Percentiles rank a stretch among this genome's conserved stretches.
Conservation (phyloP, 1,140 invertebrate species). For the Euwallacea similis region DNA sequence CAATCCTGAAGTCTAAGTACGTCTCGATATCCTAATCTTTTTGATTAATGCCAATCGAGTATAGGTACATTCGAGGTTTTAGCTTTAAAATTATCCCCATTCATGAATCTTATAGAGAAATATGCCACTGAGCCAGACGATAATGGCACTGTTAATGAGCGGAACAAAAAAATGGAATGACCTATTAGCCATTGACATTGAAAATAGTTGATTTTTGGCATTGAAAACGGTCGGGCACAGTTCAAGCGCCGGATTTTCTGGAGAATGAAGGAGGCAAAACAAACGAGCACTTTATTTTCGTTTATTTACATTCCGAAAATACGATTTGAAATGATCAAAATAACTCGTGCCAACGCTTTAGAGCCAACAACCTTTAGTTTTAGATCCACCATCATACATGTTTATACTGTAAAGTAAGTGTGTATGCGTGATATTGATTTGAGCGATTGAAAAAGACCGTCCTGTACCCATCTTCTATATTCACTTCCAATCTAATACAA, state of each 20-base stretch:
- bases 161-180: neutral
- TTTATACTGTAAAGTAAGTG: slow-evolving; percentile 9
- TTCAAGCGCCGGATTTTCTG: slow-evolving; percentile 17
- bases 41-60: too few relatives aligned
- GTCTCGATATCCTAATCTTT: too few relatives aligned
- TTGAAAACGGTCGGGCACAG: slow-evolving; percentile 11
- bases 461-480: neutral
- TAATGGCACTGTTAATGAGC: too few relatives aligned
- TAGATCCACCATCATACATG: neutral
- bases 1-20: too few relatives aligned
- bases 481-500: too few relatives aligned
- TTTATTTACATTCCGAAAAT: slow-evolving; percentile 28
- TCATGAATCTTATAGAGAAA: too few relatives aligned
- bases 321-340: slow-evolving; percentile 9
- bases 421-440: neutral
- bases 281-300: slow-evolving; percentile 16
- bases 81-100: too few relatives aligned
- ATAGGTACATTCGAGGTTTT: too few relatives aligned
- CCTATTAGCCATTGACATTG: slow-evolving; percentile 11
- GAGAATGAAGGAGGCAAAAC: slow-evolving; percentile 17
- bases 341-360: slow-evolving; percentile 5
- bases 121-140: too few relatives aligned
- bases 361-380: slow-evolving; percentile 17
- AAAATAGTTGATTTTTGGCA: slow-evolving; percentile 12
- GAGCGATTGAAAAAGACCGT: neutral